Base-by-base conservation (phyloP, 2,113 vertebrate genomes). In the Pteropus alecto region DNA sequence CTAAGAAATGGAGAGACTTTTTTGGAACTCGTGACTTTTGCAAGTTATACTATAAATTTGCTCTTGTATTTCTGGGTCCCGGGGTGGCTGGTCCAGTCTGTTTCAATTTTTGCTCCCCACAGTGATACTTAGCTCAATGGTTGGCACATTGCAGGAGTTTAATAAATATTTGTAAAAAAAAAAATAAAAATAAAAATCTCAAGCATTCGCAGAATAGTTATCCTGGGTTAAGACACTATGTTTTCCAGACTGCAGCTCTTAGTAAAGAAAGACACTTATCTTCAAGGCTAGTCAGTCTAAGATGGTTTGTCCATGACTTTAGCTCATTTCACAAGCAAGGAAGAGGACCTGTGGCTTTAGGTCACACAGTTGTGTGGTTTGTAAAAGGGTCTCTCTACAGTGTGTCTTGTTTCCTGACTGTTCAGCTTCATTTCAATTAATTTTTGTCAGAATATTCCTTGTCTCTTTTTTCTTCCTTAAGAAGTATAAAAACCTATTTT, bases 371-470 rank as follows among this genome's bases (percentile, higher is more conserved):
- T 65, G 28, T 54, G 1, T 65, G 8, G 22, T 89, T 61, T 76
- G 73, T 41, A 2, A 87, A 73, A 77, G 28, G 48, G 7, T 63
- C 41, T 85, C 41, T 85, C 33, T 35, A 7, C 46, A 33, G 70
- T 38, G 6, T 74, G n/a, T 88, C 33, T 51, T 79, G 60, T 30
- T 88, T 90, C 70, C 67, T 91, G 24, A 92, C 71, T 96, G 90
- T 82, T 63, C 67, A 91, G 9, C 54, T 71, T 95, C 26, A 74
- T 92, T 97, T 95, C 48, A 93, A 12, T 60, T 90, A 43, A 41
- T 95, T 95, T 89, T 96, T 90, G 65, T 90, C 76, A 88, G 65
- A 83, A 46, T 89, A 43, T 22, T 71, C 24, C 54, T 30, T 87
- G 95, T 79, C 5, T 38, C 18, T 35, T 94, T 90, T 88, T 71